Conservation (phyloP, 2,797 vertebrate species). For the Anguilla pacifica region DNA sequence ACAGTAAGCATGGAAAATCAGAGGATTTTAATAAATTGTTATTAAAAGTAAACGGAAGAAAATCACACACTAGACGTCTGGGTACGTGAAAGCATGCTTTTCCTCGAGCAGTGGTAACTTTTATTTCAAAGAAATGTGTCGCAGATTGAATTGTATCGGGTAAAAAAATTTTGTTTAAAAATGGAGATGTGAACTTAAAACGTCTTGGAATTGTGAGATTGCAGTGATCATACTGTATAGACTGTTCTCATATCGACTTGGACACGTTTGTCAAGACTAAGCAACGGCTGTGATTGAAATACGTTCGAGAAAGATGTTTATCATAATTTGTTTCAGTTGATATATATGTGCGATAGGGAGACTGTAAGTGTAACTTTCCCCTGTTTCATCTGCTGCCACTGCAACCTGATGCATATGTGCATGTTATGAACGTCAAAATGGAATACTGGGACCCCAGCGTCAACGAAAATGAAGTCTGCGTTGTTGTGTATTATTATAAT, state of each 20-base stretch:
- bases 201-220: slow-evolving; percentile 42
- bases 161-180: slow-evolving; percentile 10
- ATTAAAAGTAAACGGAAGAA: slow-evolving; percentile 68
- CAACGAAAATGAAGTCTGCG: background rate
- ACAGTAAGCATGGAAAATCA: slow-evolving; percentile 88
- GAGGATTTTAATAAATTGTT: slow-evolving; percentile 77
- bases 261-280: background rate
- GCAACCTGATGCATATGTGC: background rate
- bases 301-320: slow-evolving; percentile 11
- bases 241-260: slow-evolving; percentile 10
- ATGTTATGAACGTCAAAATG: background rate
- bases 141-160: slow-evolving; percentile 1
- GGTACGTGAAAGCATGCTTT: slow-evolving; percentile 75
- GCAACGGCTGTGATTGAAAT: background rate
- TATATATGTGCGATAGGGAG: background rate
- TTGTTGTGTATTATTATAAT: background rate
- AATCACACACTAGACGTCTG: slow-evolving; percentile 66
- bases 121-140: slow-evolving; percentile 1
- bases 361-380: background rate
- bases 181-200: slow-evolving; percentile 32
- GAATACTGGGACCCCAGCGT: background rate
- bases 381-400: background rate
- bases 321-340: background rate
- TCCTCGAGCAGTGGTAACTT: slow-evolving; percentile 29
- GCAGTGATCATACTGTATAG: slow-evolving; percentile 32